Evolutionary conservation across 2,888 invertebrate genomes (phyloP).

Genomic region (Amiota mariae): DNA sequence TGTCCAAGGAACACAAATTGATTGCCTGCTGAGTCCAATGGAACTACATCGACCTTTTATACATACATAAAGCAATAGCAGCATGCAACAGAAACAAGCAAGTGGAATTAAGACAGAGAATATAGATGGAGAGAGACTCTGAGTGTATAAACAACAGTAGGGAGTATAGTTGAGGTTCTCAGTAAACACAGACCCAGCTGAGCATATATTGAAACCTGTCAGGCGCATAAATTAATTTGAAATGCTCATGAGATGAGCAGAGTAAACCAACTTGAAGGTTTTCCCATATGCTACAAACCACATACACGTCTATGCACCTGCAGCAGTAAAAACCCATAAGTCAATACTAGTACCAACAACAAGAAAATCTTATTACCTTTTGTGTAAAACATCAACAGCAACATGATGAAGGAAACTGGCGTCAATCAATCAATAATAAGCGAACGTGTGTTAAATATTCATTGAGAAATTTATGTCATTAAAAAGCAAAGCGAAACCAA

Average conservation of each 20-base stretch:
- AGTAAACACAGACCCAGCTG: background rate
- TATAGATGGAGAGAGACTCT: too few species aligned
- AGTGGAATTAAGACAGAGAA: too few species aligned
- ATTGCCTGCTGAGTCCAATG: too few species aligned
- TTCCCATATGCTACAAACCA: background rate
- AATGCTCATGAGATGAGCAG: background rate
- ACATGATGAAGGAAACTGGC: background rate
- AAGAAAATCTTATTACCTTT: too few species aligned
- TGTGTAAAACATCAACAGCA: background rate
- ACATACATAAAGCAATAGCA: too few species aligned
- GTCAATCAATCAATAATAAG: background rate
- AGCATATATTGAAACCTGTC: slow-evolving; percentile 16
- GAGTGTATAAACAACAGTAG: too few species aligned
- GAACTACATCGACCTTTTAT: too few species aligned
- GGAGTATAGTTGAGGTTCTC: too few species aligned
- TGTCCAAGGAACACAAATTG: too few species aligned
- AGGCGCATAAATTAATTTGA: slow-evolving; percentile 18
- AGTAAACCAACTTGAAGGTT: background rate
- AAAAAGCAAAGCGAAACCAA: background rate
- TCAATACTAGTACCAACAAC: too few species aligned
- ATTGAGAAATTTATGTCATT: slow-evolving; percentile 1
- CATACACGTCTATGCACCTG: background rate
- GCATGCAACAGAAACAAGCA: too few species aligned
- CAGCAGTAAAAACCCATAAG: background rate
- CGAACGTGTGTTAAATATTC: background rate